Base-by-base conservation (phyloP, 2,113 vertebrate genomes). In the Lepus americanus region DNA sequence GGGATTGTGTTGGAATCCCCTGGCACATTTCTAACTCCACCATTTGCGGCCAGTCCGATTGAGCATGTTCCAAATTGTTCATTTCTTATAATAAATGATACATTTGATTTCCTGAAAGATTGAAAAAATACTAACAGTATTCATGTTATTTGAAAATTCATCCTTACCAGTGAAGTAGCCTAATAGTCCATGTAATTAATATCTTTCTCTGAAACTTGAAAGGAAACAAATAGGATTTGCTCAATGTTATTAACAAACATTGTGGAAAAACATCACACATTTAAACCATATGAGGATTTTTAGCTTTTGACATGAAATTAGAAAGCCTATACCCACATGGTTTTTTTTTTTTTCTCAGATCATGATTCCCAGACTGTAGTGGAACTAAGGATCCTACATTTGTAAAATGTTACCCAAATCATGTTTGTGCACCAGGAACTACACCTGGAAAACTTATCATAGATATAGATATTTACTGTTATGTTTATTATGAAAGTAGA, bases 131-230 rank as follows among this genome's bases (percentile, higher is more conserved):
- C 23, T 78, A 72, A 72, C 67, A 77, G 44, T 31, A 20, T 94
- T 49, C 44, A 66, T 19, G n/a, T 91, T 22, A 63, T 78, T 91
- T n/a, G 12, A 81, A 81, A 79, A 53, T 80, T 67, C 29, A 76
- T 55, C 59, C 59, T 79, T 72, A 61, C 17, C 7, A 78, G 33
- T 90, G 5, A 85, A 81, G 22, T 79, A 79, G 91, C 19, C 19
- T 70, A 19, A 55, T 70, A 61, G 1, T 49, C 29, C 51, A 61
- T 29, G 31, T 36, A 90, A 78, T 78, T 84, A 85, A 67, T 81
- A 64, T 53, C 55, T 82, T 76, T 36, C 11, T 82, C 49, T 94
- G 55, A 61, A 17, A 13, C 22, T 70, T 92, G n/a, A 94, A 92
- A 82, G 1, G 39, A 63, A 88, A 80, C 91, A 76, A 51, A 93